Evolutionary conservation across 35 echinoderm and acorn worm species (phyloP).

Genomic region (Apostichopus parvimensis): DNA sequence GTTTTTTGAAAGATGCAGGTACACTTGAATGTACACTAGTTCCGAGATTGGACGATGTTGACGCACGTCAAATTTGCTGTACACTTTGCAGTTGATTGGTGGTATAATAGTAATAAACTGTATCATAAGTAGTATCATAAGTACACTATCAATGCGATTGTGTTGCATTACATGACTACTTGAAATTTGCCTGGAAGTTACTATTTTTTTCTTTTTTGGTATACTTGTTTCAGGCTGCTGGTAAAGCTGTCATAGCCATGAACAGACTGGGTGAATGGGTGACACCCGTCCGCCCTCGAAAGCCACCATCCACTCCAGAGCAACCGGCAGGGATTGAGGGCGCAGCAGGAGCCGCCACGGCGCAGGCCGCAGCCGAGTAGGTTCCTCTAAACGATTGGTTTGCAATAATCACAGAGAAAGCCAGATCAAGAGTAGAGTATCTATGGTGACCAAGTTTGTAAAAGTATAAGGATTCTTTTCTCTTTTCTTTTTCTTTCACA

Average conservation of each 20-base stretch:
- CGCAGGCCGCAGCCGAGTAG: background rate
- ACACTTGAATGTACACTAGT: too few species aligned
- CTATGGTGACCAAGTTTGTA: conserved; percentile 1
- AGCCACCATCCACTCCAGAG: conserved; percentile 3
- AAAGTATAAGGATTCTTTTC: background rate
- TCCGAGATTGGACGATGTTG: too few species aligned
- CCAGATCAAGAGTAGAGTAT: background rate
- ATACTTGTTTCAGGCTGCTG: conserved; percentile 53
- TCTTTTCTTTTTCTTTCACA: background rate
- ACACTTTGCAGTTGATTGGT: too few species aligned
- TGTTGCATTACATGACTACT: too few species aligned
- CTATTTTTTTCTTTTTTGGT: background rate
- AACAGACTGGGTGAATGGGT: conserved; percentile 63
- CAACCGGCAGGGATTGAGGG: conserved; percentile 4
- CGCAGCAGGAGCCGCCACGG: conserved; percentile 33
- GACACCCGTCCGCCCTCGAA: conserved; percentile 46
- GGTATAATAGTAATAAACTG: too few species aligned
- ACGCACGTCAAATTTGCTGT: too few species aligned
- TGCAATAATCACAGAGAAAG: background rate
- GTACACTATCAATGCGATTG: too few species aligned
- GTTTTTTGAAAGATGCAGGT: too few species aligned
- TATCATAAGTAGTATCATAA: too few species aligned
- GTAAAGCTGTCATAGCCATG: conserved; percentile 74
- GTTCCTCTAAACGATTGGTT: background rate
- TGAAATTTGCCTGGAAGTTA: too few species aligned